Evolutionary conservation across 2,888 invertebrate genomes (phyloP).

Genomic region (Sinelater perroti): DNA sequence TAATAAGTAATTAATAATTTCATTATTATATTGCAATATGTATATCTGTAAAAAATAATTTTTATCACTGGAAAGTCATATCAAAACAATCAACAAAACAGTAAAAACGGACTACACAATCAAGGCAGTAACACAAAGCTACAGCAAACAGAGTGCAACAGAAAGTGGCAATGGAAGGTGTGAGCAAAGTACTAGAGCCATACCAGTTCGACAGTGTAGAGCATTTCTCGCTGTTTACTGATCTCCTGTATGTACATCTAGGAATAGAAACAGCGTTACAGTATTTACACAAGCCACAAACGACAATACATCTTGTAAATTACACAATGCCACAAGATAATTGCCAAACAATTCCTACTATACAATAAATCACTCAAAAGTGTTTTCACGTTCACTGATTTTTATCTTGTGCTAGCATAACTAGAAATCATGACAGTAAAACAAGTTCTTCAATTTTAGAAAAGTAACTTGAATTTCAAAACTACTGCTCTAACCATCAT

Average conservation of each 20-base stretch:
- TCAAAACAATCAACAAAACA: conserved; percentile 10
- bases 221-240: conserved; percentile 84
- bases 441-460: no score
- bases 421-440: no score
- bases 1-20: no score
- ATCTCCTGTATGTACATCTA: conserved; percentile 91
- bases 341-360: conserved; percentile 9
- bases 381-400: no score
- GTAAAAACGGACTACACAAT: conserved; percentile 28
- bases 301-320: conserved; percentile 33
- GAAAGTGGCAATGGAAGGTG: conserved; percentile 34
- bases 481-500: no score
- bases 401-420: no score
- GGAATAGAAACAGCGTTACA: conserved; percentile 62
- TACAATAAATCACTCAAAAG: no score
- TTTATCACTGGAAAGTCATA: neutral
- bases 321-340: conserved; percentile 13
- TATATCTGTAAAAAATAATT: no score
- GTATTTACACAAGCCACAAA: conserved; percentile 58
- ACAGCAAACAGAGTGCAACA: conserved; percentile 31
- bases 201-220: conserved; percentile 86
- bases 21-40: no score
- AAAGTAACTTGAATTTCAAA: no score
- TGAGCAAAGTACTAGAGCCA: conserved; percentile 55
- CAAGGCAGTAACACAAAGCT: conserved; percentile 34